Base-by-base conservation (phyloP, 1,140 invertebrate species). In the Eciton burchellii region DNA sequence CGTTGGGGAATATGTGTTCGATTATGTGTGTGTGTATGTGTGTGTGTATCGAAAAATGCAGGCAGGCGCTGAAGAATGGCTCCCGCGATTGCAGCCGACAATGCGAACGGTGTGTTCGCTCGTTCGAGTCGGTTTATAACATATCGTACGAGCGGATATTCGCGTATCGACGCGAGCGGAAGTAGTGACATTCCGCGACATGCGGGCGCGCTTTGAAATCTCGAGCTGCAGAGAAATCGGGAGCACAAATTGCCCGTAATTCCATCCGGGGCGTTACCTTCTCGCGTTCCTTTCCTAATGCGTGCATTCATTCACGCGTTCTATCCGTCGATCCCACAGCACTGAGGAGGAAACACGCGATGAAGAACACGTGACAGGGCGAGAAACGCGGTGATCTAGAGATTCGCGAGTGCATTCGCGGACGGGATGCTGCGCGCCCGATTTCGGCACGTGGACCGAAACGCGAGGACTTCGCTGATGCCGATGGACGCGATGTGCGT, bases 401-500 rank as follows among this genome's bases (percentile, higher is more conserved):
- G n/a, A n/a, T n/a, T n/a, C n/a, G n/a, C n/a, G n/a, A 43, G 26
- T 6, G 16, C 47, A 24, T 49, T 26, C 21, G 19, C 16, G 16
- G 57, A 2, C 16, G 29, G 29, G 21, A 45, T 21, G 21, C 12
- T n/a, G 24, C 45, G 14, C 24, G n/a, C 26, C n/a, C 29, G 52
- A 41, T 41, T 47, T 29, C 26, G 45, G n/a, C n/a, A 29, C 1
- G 21, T 14, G n/a, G 29, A 21, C 26, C 47, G 24, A n/a, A n/a
- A 21, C 43, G 35, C 5, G n/a, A 54, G 29, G 3, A n/a, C n/a
- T n/a, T n/a, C n/a, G n/a, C n/a, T n/a, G n/a, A n/a, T n/a, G 26
- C 70, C 29, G 54, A 60, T 63, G 68, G 70, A 84, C 35, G 70
- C 19, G 11, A 62, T 11, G 54, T 62, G 68, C 63, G 84, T 83